Conservation (phyloP, 2,113 vertebrate species). For the Lasiurus borealis region DNA sequence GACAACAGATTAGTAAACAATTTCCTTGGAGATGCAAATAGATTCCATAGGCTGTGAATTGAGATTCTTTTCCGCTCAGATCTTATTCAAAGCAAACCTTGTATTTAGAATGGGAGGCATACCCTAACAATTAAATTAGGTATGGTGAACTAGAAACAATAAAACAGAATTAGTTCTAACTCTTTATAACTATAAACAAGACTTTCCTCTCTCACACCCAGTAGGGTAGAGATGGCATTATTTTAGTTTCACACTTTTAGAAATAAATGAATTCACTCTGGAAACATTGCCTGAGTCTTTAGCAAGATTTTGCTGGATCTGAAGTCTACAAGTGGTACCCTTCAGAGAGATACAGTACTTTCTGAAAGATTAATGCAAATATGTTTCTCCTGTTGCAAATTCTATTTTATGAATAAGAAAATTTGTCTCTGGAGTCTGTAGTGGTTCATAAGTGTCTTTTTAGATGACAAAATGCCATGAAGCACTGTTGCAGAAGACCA, state of each 20-base stretch:
- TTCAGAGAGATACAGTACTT: not conserved
- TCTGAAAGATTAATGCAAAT: not conserved
- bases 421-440: not conserved
- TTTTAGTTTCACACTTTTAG: constrained; percentile 42
- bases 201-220: not conserved
- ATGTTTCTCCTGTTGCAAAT: not conserved
- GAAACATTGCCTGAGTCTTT: not conserved
- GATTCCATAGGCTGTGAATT: constrained; percentile 36
- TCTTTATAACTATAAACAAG: constrained; percentile 59
- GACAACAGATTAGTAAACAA: constrained; percentile 53
- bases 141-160: constrained; percentile 43
- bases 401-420: not conserved
- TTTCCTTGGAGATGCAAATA: constrained; percentile 71
- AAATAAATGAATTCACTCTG: constrained; percentile 52
- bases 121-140: constrained; percentile 38
- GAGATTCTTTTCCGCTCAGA: constrained; percentile 57
- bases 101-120: constrained; percentile 32
- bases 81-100: constrained; percentile 69
- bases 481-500: no score
- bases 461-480: not conserved
- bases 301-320: constrained; percentile 45
- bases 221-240: not conserved
- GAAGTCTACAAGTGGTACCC: constrained; percentile 2
- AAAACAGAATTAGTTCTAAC: constrained; percentile 63
- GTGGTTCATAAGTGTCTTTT: not conserved